Conservation (phyloP, 2,797 vertebrate species). For the Pantherophis vulpinus region DNA sequence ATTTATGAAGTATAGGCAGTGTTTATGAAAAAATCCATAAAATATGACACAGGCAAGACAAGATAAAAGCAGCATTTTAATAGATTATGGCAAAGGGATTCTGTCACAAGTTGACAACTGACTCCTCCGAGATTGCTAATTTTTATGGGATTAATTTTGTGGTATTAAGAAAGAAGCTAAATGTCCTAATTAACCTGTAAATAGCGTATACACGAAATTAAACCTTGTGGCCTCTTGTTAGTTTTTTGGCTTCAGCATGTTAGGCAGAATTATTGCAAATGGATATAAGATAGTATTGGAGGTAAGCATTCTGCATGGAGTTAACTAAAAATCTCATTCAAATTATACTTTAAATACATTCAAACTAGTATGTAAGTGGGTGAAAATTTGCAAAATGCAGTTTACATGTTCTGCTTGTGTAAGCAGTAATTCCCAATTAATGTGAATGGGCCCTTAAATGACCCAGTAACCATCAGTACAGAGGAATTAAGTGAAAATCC, state of each 20-base stretch:
- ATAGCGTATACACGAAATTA: slow-evolving; percentile 81
- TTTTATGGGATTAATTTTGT: slow-evolving; percentile 94
- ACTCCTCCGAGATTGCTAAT: slow-evolving; percentile 87
- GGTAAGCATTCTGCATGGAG: slow-evolving; percentile 55
- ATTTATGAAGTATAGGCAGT: slow-evolving; percentile 98
- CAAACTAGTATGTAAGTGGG: slow-evolving; percentile 7
- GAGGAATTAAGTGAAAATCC: slow-evolving; percentile 15
- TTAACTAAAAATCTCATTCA: slow-evolving; percentile 51
- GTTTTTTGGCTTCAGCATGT: slow-evolving; percentile 66
- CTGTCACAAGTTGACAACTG: slow-evolving; percentile 87
- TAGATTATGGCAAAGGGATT: slow-evolving; percentile 92
- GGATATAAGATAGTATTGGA: slow-evolving; percentile 69
- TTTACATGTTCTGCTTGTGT: slow-evolving; percentile 14
- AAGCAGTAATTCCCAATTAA: slow-evolving; percentile 12
- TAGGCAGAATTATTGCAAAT: slow-evolving; percentile 83
- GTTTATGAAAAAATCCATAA: slow-evolving; percentile 99
- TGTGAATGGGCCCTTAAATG: slow-evolving; percentile 4
- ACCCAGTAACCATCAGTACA: slow-evolving; percentile 8
- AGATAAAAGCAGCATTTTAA: slow-evolving; percentile 97
- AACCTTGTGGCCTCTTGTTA: slow-evolving; percentile 72
- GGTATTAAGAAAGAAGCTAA: slow-evolving; percentile 93
- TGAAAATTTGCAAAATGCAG: not conserved
- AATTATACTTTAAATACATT: slow-evolving; percentile 42
- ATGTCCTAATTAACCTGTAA: slow-evolving; percentile 95
- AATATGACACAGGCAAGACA: slow-evolving; percentile 91